Conservation (phyloP, 1,140 invertebrate species). For the Halictus rubicundus region DNA sequence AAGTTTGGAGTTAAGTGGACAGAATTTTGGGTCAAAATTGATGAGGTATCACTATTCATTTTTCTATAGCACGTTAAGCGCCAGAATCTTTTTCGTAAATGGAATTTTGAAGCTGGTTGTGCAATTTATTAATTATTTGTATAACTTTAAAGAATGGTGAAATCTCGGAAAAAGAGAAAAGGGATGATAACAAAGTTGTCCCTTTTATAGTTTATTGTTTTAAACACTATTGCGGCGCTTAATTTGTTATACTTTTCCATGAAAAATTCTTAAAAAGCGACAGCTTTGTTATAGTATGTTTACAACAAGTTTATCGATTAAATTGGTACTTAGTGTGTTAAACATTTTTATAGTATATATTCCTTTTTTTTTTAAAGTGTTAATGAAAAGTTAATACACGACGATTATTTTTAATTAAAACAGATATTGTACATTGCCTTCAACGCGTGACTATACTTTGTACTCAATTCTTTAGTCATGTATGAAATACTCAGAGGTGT, state of each 20-base stretch:
- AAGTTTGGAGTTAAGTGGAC: conserved; percentile 71
- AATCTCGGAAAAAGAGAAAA: neutral
- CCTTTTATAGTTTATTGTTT: conserved; percentile 3
- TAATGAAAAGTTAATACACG: neutral
- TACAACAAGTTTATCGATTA: neutral
- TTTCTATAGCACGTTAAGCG: conserved; percentile 45
- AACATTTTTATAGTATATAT: conserved; percentile 3
- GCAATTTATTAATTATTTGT: too few relatives aligned
- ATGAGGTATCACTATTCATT: conserved; percentile 38
- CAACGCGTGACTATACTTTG: neutral
- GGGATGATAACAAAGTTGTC: conserved; percentile 6
- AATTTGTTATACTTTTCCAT: conserved; percentile 41
- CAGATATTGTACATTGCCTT: neutral
- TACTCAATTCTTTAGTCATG: neutral
- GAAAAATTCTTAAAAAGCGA: neutral
- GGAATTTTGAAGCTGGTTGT: too few relatives aligned
- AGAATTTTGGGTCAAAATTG: conserved; percentile 60
- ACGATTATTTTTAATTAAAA: neutral
- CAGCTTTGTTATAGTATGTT: conserved; percentile 35
- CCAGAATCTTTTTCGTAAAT: conserved; percentile 6
- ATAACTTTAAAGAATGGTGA: neutral
- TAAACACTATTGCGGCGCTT: conserved; percentile 17
- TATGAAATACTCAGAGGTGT: neutral
- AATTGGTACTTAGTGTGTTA: conserved; percentile 45
- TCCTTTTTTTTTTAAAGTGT: too few relatives aligned